Conservation (phyloP, 2,113 vertebrate species). For the Petromus typicus region DNA sequence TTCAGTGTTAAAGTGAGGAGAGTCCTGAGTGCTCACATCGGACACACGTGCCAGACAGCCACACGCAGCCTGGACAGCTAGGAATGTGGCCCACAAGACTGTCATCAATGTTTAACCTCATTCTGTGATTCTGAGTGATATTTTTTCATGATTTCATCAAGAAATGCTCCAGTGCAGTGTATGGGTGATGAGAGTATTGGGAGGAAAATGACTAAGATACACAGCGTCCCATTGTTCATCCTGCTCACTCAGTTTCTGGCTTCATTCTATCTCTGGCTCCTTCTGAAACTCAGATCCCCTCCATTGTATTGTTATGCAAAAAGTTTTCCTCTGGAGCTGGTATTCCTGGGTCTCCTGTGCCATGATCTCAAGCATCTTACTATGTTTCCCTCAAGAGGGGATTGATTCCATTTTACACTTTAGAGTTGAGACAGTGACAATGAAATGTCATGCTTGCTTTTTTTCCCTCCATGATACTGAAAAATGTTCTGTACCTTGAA, state of each 20-base stretch:
- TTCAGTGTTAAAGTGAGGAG: neutral
- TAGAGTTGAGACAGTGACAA: neutral
- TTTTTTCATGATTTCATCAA: neutral
- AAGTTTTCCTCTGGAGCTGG: neutral
- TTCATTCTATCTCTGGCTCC: neutral
- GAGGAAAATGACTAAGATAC: neutral
- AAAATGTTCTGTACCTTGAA: neutral
- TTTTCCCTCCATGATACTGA: neutral
- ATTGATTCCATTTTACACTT: neutral
- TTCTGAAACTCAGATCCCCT: neutral
- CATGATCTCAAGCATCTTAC: neutral
- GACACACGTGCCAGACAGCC: neutral
- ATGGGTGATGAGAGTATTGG: too few relatives aligned
- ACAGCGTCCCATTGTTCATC: neutral
- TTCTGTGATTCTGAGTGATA: too few relatives aligned
- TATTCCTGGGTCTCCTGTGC: neutral
- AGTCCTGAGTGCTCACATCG: neutral
- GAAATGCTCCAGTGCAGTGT: neutral
- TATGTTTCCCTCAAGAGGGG: neutral
- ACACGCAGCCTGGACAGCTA: neutral
- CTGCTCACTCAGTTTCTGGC: neutral
- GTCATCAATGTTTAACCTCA: neutral
- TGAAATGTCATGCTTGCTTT: neutral
- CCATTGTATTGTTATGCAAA: neutral
- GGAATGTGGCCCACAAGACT: neutral